These are phyloP conservation scores for Elysia chlorotica DNA, from an alignment of 1,140 invertebrate genomes.

Conservation along the genomic window DNA sequence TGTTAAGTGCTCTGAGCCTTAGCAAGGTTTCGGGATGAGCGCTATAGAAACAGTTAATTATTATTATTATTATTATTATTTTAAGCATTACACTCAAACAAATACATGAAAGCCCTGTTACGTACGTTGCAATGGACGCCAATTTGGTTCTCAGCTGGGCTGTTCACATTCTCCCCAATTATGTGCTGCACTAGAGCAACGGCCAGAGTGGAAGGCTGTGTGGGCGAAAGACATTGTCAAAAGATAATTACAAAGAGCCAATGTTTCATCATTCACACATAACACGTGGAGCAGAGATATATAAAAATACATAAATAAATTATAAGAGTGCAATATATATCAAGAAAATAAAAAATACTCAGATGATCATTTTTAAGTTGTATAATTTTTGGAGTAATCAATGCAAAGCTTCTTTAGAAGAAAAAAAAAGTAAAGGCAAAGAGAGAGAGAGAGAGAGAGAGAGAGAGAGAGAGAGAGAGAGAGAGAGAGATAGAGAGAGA, in stretches of 20 bases:
- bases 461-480: conserved; percentile 58
- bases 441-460: conserved; percentile 56
- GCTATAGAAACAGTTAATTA: no score
- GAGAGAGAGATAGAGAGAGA: neutral
- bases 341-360: conserved; percentile 61
- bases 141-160: neutral
- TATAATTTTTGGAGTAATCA: no score
- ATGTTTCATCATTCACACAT: neutral
- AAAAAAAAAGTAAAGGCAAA: conserved; percentile 55
- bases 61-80: no score
- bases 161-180: neutral
- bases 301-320: conserved; percentile 56
- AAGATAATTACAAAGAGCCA: neutral
- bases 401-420: no score
- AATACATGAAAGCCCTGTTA: neutral
- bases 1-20: no score
- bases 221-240: neutral
- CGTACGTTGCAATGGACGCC: conserved; percentile 9
- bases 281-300: conserved; percentile 52
- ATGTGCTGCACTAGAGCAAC: neutral
- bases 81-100: neutral
- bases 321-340: conserved; percentile 53
- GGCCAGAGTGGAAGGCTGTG: neutral
- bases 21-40: no score
- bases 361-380: no score